Base-by-base conservation (phyloP, 2,797 vertebrate genomes). In the Euphonia xanthogaster region DNA sequence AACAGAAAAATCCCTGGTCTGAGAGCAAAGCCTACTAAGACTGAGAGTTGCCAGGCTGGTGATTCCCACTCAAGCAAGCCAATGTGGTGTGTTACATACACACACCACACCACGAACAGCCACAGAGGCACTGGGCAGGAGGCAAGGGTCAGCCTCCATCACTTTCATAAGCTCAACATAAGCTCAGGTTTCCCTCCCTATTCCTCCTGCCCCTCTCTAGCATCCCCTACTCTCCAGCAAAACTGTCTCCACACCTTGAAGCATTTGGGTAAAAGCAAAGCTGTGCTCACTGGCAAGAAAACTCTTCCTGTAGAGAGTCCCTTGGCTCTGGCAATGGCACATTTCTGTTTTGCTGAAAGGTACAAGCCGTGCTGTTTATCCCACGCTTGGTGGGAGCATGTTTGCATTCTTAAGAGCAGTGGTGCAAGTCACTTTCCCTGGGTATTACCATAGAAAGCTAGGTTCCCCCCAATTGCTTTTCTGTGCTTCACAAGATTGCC, bases 401-500 rank as follows among this genome's bases (percentile, higher is more conserved):
- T 91, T 90, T 80, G 75, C 91, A 93, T 86, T 96, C 94, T 93
- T 83, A 81, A 94, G 87, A 93, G 91, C 92, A 94, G 70, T 63
- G 76, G 87, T 91, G 87, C 89, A 96, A 94, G 89, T 91, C 93
- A 60, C 73, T 95, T 92, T 94, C 58, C 75, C 54, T 4, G 79
- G 54, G 66, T 86, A 94, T 96, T 93, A 96, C 65, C 85, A 88
- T 91, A 72, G 93, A 95, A 95, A 93, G 54, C 78, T 84, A 68
- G 72, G 76, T 88, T 92, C 72, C 66, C 93, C 77, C 88, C 96
- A 93, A 39, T 84, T 90, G 89, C 89, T 88, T 93, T 87, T 91
- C 95, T 77, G 88, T 73, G 91, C 91, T 95, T 94, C 96, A 94
- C 78, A 81, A 86, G 94, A 90, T 83, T 93, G 95, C 95, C 94